These are phyloP conservation scores for Cavia porcellus DNA, from an alignment of 2,113 vertebrate species.

Conservation along the genomic window DNA sequence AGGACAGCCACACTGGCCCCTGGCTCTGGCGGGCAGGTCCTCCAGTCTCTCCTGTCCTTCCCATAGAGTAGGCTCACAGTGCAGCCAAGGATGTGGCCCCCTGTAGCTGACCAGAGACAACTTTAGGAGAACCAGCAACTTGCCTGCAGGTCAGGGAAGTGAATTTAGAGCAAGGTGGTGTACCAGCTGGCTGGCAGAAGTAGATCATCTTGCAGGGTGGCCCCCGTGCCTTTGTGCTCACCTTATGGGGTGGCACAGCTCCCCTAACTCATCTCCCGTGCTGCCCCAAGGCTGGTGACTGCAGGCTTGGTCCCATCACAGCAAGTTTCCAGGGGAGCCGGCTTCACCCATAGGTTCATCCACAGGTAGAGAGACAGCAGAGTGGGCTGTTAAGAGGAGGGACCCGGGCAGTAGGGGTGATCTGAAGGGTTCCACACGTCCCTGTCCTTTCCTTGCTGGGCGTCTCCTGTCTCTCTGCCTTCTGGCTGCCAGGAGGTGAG, in stretches of 20 bases:
- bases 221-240: background rate
- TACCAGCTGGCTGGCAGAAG: background rate
- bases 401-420: background rate
- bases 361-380: no score
- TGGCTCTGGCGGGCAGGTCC: background rate
- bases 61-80: rapidly evolving
- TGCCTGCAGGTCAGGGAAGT: background rate
- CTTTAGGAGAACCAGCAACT: background rate
- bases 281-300: background rate
- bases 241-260: background rate
- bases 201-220: background rate
- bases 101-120: no score
- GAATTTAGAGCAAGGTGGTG: no score
- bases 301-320: background rate
- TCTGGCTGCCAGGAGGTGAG: background rate
- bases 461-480: background rate
- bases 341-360: background rate
- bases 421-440: background rate
- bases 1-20: background rate
- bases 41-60: rapidly evolving
- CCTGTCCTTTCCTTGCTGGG: background rate
- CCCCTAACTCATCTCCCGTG: background rate
- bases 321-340: background rate
- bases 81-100: background rate
- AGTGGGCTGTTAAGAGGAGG: background rate